These are phyloP conservation scores for Malurus leucopterus DNA, from an alignment of 2,797 vertebrate genomes.

Conservation along the genomic window DNA sequence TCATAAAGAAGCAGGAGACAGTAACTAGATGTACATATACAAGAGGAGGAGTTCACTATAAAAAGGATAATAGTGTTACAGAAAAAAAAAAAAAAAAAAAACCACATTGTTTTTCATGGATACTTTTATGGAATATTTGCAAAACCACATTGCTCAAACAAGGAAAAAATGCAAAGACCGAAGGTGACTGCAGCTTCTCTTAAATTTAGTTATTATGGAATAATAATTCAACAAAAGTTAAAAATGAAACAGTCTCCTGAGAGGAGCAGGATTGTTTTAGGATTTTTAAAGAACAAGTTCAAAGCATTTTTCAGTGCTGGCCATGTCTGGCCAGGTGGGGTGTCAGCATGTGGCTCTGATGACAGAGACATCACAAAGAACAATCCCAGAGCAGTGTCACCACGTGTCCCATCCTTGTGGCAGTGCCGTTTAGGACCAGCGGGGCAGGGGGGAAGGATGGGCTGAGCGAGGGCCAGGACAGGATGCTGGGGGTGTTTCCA, in stretches of 20 bases:
- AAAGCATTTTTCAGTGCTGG: neutral
- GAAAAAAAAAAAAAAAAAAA: neutral
- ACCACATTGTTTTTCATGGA: neutral
- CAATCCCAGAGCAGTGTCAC: neutral
- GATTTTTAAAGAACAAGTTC: neutral
- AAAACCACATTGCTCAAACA: neutral
- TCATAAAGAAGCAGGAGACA: neutral
- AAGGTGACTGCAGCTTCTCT: neutral
- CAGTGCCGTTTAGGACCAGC: fast-evolving
- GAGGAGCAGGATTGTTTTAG: neutral
- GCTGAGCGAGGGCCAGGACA: neutral
- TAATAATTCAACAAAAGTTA: neutral
- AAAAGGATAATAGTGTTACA: neutral
- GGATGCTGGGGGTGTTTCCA: neutral
- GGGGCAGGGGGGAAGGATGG: neutral
- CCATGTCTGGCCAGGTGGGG: too few relatives aligned
- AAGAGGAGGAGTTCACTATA: fast-evolving
- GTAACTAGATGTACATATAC: neutral
- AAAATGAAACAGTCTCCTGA: neutral
- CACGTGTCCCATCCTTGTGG: fast-evolving
- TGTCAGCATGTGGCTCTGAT: neutral
- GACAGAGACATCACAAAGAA: neutral
- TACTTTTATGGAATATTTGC: neutral
- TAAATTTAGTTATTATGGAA: neutral
- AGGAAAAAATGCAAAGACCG: neutral